Base-by-base conservation (phyloP, 2,888 invertebrate species). In the Sycophila texana region DNA sequence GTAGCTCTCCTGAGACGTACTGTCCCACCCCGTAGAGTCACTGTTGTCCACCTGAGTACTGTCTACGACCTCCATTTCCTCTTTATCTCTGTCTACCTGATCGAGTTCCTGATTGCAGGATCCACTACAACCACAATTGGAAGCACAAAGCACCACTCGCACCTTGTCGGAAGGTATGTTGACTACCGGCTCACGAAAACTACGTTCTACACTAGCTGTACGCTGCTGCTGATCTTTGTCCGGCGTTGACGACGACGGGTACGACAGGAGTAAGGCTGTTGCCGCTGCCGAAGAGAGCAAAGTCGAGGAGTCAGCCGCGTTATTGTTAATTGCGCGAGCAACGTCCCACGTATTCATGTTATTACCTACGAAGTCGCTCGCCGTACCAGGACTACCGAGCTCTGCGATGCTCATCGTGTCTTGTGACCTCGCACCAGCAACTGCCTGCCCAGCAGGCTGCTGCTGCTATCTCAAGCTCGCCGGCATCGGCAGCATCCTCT, bases 311-410 rank as follows among this genome's bases (percentile, higher is more conserved):
- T 22, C 61, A 22, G 14, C 61, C 53, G 22, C n/a, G 30, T 61
- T 53, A 18, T 13, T 63, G 26, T 73, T 61, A 77, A 83, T 81
- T 71, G 84, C 79, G 83, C 86, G 86, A 83, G 84, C 83, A 82
- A 82, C 83, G 76, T 77, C 71, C 86, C 86, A 86, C 87, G 87
- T 86, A 85, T 84, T 87, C 89, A 89, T 89, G 88, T 89, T 89
- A 87, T 86, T 87, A 84, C 86, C 66, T 71, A 67, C 87, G 86
- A 88, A 86, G 86, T 87, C 86, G 87, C 86, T 88, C 86, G 86
- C 85, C 86, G 86, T 84, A 82, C 86, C 86, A 84, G 87, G 83
- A 86, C 87, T 88, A 88, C 88, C 87, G 86, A 86, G 86, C 83
- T 71, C 67, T 80, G 74, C 74, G 82, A 72, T 73, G 73, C 57